These are phyloP conservation scores for Calameuta filiformis DNA, from an alignment of 2,888 invertebrate genomes.

Conservation along the genomic window DNA sequence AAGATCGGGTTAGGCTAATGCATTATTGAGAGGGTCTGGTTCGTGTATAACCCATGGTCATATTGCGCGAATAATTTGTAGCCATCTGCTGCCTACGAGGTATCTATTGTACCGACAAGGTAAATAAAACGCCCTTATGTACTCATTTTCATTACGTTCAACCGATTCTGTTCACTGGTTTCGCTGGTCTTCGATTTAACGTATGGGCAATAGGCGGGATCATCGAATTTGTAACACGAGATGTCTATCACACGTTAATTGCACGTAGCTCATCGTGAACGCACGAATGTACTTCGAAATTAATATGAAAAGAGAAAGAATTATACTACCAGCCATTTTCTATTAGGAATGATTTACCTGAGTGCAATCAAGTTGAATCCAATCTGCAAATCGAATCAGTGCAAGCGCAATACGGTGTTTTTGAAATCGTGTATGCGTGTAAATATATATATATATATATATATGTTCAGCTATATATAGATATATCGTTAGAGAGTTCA, in stretches of 20 bases:
- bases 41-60: slow-evolving; percentile 24
- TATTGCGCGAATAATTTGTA: slow-evolving; percentile 40
- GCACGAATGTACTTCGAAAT: not conserved
- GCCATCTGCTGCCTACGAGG: slow-evolving; percentile 36
- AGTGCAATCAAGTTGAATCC: not conserved
- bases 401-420: not conserved
- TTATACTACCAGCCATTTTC: not conserved
- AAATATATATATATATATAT: too few species aligned
- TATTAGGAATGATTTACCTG: not conserved
- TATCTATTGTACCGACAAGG: slow-evolving; percentile 36
- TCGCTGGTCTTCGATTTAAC: not conserved
- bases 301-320: not conserved
- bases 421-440: not conserved
- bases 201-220: not conserved
- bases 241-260: not conserved
- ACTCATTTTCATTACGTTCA: not conserved
- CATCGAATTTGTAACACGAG: not conserved
- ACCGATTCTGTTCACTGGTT: not conserved
- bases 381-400: not conserved
- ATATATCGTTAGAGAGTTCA: not conserved
- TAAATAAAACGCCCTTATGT: slow-evolving; percentile 44
- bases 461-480: too few species aligned
- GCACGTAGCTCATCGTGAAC: not conserved
- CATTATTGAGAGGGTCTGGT: slow-evolving; percentile 29
- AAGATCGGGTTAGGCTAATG: slow-evolving; percentile 28